A percentile compares a stretch with the other conserved stretches of the same genome.
These are phyloP conservation scores for Plotosus lineatus DNA, from an alignment of 2,113 vertebrate species.

Conservation along the genomic window DNA sequence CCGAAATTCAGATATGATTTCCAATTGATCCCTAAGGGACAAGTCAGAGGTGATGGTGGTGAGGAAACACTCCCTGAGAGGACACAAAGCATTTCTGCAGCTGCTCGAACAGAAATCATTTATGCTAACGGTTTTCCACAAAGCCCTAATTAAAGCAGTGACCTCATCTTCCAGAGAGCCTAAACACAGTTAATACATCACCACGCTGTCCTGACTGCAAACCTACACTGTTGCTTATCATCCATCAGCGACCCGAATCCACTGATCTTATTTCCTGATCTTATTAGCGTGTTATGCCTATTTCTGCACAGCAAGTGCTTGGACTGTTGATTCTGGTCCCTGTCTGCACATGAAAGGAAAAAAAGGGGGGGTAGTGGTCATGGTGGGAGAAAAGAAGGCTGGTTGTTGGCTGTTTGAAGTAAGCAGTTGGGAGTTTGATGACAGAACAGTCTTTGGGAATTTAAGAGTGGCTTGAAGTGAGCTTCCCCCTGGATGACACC, in stretches of 20 bases:
- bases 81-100: background rate
- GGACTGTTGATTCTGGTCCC: constrained; percentile 30
- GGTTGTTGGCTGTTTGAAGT: constrained; percentile 70
- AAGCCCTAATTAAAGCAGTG: constrained; percentile 3
- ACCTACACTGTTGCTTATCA: constrained; percentile 26
- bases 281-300: constrained; percentile 48
- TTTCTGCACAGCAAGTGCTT: constrained; percentile 27
- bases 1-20: background rate
- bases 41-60: background rate
- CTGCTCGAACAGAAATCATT: constrained; percentile 1
- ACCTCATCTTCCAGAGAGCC: background rate
- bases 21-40: background rate
- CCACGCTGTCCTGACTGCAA: background rate
- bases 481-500: constrained; percentile 67
- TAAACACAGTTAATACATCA: constrained; percentile 11
- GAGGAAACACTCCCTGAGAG: background rate
- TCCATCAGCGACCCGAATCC: constrained; percentile 41
- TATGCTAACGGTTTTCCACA: background rate
- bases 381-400: constrained; percentile 56
- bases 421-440: constrained; percentile 80
- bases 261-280: constrained; percentile 51
- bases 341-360: constrained; percentile 66
- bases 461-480: constrained; percentile 73
- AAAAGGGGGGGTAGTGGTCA: constrained; percentile 52
- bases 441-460: constrained; percentile 81